phyloP scores from a whole-genome alignment of 2,113 vertebrate species.

The Sylvietta virens region DNA sequence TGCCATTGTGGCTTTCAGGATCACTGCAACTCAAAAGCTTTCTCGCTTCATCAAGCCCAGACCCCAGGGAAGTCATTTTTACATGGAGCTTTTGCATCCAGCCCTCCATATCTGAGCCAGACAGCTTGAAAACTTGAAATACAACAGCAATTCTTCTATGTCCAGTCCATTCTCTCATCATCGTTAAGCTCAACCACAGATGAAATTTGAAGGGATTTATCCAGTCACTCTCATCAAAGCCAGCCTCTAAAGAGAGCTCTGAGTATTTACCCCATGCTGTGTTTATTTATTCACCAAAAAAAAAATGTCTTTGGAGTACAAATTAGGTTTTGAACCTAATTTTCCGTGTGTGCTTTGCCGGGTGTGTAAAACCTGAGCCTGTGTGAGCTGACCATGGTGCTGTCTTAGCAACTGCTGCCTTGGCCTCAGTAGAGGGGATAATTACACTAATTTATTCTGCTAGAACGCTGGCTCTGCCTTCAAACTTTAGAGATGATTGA shows the following conservation, averaged over 20 bases:
- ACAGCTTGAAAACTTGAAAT: conserved; percentile 48
- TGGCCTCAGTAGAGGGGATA: not conserved
- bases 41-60: not conserved
- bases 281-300: conserved; percentile 11
- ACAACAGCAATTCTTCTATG: not conserved
- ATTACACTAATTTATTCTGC: not conserved
- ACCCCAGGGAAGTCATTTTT: conserved; percentile 24
- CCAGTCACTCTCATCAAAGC: conserved; percentile 25
- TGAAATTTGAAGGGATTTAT: conserved; percentile 49
- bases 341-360: not conserved
- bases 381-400: not conserved
- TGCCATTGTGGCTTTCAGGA: conserved; percentile 18
- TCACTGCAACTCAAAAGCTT: conserved; percentile 16
- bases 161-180: conserved; percentile 4
- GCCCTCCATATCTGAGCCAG: conserved; percentile 19
- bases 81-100: conserved; percentile 24
- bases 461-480: not conserved
- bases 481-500: not conserved
- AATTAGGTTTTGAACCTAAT: conserved; percentile 14
- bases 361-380: not conserved
- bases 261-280: conserved; percentile 13
- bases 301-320: not conserved
- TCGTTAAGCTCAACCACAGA: not conserved
- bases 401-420: not conserved
- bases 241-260: not conserved